These are phyloP conservation scores for Agapornis canus DNA, from an alignment of 2,797 vertebrate species.

Conservation along the genomic window DNA sequence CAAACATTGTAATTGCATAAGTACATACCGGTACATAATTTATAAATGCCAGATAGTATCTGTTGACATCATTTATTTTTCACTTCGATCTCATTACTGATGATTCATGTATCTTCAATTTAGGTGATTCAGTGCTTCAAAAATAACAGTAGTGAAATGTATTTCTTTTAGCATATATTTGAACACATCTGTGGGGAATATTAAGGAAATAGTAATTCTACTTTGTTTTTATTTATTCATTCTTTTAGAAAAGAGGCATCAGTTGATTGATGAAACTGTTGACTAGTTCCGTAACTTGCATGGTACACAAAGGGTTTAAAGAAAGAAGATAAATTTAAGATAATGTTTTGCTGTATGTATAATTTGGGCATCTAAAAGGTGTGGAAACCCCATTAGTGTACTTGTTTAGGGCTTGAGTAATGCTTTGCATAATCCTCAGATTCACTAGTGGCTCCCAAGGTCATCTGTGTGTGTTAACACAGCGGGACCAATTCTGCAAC, in stretches of 20 bases:
- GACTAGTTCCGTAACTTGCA: not conserved
- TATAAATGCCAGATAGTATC: not conserved
- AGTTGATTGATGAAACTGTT: not conserved
- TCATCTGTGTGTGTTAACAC: not conserved
- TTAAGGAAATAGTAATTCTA: not conserved
- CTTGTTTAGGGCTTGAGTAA: not conserved
- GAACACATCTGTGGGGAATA: not conserved
- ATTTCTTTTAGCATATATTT: not conserved
- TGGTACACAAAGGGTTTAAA: not conserved
- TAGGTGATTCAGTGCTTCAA: not conserved
- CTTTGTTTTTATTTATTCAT: not conserved
- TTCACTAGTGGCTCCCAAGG: not conserved
- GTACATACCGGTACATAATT: not conserved
- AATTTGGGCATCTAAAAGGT: not conserved
- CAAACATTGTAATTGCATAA: not conserved
- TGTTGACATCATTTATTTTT: not conserved
- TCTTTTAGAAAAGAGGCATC: not conserved
- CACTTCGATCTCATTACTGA: not conserved
- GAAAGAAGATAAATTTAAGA: not conserved
- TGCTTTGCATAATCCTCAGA: not conserved
- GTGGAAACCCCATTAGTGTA: not conserved
- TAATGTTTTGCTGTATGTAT: not conserved
- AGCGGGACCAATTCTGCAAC: not conserved
- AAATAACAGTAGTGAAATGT: not conserved
- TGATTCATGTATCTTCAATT: not conserved